A percentile compares a stretch with the other conserved stretches of the same genome.
These are phyloP conservation scores for Mystacornis crossleyi DNA, from an alignment of 2,113 vertebrate genomes.

Conservation along the genomic window DNA sequence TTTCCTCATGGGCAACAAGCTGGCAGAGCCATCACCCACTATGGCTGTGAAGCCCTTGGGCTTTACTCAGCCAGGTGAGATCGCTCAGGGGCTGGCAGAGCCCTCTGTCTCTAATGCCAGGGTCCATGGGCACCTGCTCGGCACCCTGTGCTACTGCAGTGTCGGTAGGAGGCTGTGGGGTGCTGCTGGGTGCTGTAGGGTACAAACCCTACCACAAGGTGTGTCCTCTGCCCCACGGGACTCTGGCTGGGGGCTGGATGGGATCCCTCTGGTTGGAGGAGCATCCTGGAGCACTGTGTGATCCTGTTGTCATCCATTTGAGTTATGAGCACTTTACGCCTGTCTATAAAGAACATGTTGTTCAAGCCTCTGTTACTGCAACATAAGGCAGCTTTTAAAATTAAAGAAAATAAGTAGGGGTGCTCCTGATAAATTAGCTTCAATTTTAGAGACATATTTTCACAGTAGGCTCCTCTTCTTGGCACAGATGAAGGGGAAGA, in stretches of 20 bases:
- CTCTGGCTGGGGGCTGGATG: background rate
- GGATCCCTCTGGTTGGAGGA: background rate
- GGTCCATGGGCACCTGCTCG: too few relatives aligned
- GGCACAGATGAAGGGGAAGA: background rate
- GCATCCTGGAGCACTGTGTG: fast-evolving
- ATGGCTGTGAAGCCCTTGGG: background rate
- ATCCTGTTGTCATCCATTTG: background rate
- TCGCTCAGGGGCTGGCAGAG: background rate
- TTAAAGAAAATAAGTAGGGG: background rate
- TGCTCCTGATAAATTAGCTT: background rate
- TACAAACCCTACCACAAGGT: background rate
- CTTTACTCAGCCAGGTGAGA: background rate
- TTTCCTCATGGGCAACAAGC: fast-evolving
- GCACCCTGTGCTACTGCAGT: background rate
- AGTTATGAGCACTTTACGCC: background rate
- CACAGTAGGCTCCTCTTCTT: background rate
- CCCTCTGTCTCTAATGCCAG: fast-evolving
- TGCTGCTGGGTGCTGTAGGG: fast-evolving
- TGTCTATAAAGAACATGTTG: background rate
- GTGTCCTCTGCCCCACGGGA: fast-evolving
- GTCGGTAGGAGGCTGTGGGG: background rate
- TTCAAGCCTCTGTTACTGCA: background rate
- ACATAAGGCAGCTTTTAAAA: background rate
- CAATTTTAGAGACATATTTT: background rate
- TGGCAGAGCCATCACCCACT: background rate